Conservation (phyloP, 2,113 vertebrate genomes). For the Cyprichromis sp. region DNA sequence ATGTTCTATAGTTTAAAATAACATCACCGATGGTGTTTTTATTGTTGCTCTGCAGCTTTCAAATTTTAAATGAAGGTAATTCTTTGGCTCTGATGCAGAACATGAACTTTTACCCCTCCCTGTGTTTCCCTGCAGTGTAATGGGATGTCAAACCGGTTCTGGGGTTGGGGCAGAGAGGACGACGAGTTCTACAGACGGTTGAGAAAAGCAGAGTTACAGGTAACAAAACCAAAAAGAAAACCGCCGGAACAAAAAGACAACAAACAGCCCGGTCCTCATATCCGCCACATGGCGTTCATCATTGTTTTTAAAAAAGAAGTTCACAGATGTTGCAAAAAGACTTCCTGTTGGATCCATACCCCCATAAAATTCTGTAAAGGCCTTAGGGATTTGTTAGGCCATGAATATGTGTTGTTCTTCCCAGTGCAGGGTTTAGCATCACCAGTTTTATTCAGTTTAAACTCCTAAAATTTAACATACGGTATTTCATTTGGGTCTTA, state of each 20-base stretch:
- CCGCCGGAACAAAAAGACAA: background rate
- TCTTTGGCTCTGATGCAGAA: background rate
- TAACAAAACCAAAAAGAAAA: background rate
- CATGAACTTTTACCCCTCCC: background rate
- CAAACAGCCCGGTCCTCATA: background rate
- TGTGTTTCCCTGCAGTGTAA: slow-evolving; percentile 79
- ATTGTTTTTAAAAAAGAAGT: background rate
- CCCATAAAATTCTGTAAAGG: background rate
- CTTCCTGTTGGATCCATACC: background rate
- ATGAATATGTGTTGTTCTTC: background rate
- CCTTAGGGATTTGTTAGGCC: background rate
- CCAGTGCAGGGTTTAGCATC: background rate
- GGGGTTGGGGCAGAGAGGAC: slow-evolving; percentile 96
- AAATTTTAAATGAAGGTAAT: background rate
- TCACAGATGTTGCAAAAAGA: background rate
- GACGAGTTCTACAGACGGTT: slow-evolving; percentile 95
- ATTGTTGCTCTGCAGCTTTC: background rate
- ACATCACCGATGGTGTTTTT: background rate
- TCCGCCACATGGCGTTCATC: background rate
- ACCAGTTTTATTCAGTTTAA: background rate
- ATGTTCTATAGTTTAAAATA: background rate
- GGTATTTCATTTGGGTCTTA: background rate
- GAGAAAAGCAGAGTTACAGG: slow-evolving; percentile 87
- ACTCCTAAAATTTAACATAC: background rate
- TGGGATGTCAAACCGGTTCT: slow-evolving; percentile 98